These are phyloP conservation scores for Drosophila mettleri DNA, from an alignment of 2,888 invertebrate species.

Conservation along the genomic window DNA sequence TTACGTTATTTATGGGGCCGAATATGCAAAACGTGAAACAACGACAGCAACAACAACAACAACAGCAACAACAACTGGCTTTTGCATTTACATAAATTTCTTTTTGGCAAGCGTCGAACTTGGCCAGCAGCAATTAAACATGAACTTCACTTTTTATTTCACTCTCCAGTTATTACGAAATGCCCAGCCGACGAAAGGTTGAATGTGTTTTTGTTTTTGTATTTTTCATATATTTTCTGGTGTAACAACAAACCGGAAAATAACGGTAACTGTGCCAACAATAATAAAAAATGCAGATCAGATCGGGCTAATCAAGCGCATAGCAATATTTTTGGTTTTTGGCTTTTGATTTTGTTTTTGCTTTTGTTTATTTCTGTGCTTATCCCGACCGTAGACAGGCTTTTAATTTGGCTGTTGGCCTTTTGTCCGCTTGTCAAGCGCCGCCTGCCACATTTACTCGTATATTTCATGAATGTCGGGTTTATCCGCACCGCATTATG, in stretches of 20 bases:
- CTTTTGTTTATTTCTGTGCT: slow-evolving; percentile 17
- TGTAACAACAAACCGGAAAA: slow-evolving; percentile 72
- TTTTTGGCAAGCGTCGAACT: slow-evolving; percentile 52
- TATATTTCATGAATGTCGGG: slow-evolving; percentile 47
- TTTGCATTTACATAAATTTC: slow-evolving; percentile 75
- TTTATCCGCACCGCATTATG: slow-evolving; percentile 71
- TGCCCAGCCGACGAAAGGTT: slow-evolving; percentile 36
- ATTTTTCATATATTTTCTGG: slow-evolving; percentile 2
- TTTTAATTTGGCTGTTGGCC: slow-evolving; percentile 61
- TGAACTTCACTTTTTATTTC: slow-evolving; percentile 75
- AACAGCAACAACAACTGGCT: slow-evolving; percentile 2
- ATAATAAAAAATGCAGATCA: slow-evolving; percentile 47
- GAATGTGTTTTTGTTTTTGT: slow-evolving; percentile 16
- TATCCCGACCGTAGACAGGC: slow-evolving; percentile 60
- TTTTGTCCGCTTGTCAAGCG: slow-evolving; percentile 54
- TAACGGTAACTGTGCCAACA: slow-evolving; percentile 75
- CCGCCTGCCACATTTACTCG: slow-evolving; percentile 49
- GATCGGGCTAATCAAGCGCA: slow-evolving; percentile 61
- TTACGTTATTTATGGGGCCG: slow-evolving; percentile 57
- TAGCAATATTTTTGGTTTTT: slow-evolving; percentile 39
- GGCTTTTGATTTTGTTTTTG: not conserved
- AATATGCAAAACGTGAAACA: slow-evolving; percentile 45
- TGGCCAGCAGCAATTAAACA: slow-evolving; percentile 78
- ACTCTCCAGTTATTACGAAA: slow-evolving; percentile 71
- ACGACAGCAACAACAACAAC: slow-evolving; percentile 11